Percentiles rank a stretch among this genome's conserved stretches.
Evolutionary conservation across 2,888 invertebrate species (phyloP).

Genomic region (Eupithecia centaureata): DNA sequence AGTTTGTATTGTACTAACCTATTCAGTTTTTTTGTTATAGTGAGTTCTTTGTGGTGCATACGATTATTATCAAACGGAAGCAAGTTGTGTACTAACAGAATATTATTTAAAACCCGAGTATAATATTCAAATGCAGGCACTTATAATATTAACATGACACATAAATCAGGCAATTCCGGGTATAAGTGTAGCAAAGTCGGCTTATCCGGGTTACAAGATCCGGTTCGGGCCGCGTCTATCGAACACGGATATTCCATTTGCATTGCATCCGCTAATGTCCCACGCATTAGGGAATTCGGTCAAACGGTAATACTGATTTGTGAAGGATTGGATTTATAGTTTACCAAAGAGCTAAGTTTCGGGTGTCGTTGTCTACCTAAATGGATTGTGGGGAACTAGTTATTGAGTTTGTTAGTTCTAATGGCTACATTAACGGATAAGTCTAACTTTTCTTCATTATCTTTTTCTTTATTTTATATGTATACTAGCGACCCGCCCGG

Average conservation of each 20-base stretch:
- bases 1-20: background rate
- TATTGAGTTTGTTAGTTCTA: background rate
- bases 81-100: too few relatives aligned
- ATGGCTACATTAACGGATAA: constrained; percentile 1
- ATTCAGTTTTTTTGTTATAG: background rate
- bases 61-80: background rate
- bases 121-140: background rate
- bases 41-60: background rate
- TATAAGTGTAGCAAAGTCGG: constrained; percentile 55
- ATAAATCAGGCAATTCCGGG: constrained; percentile 49
- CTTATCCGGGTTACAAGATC: constrained; percentile 64
- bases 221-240: constrained; percentile 63
- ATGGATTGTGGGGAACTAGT: background rate
- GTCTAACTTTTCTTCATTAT: too few relatives aligned
- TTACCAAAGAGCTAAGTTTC: constrained; percentile 15
- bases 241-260: constrained; percentile 74
- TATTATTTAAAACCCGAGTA: background rate
- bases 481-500: too few relatives aligned
- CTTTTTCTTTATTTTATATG: too few relatives aligned
- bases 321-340: constrained; percentile 25
- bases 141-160: constrained; percentile 13
- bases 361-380: constrained; percentile 3
- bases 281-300: constrained; percentile 52
- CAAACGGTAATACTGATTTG: constrained; percentile 47
- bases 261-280: constrained; percentile 60